Evolutionary conservation across 2,888 invertebrate species (phyloP).

Genomic region (Pherbina coryleti): DNA sequence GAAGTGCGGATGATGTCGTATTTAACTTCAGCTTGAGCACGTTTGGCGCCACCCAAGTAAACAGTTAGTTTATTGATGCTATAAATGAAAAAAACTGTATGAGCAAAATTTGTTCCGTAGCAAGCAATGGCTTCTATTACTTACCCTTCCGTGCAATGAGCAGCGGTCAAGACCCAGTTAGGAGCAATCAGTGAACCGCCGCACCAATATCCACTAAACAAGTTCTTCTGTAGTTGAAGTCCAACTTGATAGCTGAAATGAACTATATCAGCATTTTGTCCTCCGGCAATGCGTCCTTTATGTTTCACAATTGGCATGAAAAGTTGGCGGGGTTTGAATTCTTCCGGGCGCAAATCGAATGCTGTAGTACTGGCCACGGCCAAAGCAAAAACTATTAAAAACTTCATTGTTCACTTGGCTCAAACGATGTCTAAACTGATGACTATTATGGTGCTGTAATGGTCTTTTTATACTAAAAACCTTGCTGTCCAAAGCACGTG

Average conservation of each 20-base stretch:
- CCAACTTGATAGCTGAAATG: slow-evolving; percentile 62
- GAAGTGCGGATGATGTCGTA: slow-evolving; percentile 41
- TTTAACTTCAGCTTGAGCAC: slow-evolving; percentile 47
- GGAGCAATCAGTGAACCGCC: slow-evolving; percentile 59
- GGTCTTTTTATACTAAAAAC: no score
- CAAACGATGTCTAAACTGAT: no score
- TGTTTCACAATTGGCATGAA: slow-evolving; percentile 45
- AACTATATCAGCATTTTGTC: slow-evolving; percentile 50
- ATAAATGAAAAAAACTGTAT: neutral
- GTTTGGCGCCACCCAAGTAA: slow-evolving; percentile 53
- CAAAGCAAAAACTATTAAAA: slow-evolving; percentile 55
- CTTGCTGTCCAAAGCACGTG: no score
- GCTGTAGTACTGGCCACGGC: slow-evolving; percentile 56
- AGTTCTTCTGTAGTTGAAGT: no score
- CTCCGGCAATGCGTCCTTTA: slow-evolving; percentile 60
- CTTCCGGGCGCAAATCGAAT: slow-evolving; percentile 46
- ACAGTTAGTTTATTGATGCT: slow-evolving; percentile 53
- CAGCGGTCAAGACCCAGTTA: slow-evolving; percentile 58
- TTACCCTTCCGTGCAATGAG: slow-evolving; percentile 61
- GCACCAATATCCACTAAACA: slow-evolving; percentile 61
- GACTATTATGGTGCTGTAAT: no score
- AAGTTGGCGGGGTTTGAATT: slow-evolving; percentile 48
- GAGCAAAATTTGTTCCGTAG: no score
- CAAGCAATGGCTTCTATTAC: no score
- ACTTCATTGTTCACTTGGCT: slow-evolving; percentile 54